Conservation (phyloP, 2,888 invertebrate species). For the Metacarcinus magister region DNA sequence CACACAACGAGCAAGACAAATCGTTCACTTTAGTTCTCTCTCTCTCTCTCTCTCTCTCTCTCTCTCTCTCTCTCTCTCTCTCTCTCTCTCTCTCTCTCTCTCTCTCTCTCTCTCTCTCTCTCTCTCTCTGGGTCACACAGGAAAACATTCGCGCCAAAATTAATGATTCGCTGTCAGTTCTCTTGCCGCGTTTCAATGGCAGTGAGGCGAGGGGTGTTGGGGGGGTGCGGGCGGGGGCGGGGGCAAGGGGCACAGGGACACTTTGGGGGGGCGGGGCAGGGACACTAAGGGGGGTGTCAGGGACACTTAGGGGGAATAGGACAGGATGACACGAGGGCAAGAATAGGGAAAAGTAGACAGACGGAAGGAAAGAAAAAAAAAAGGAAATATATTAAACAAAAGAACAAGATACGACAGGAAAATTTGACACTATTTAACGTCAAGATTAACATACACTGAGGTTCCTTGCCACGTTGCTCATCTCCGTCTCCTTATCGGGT, state of each 20-base stretch:
- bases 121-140: not conserved
- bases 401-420: too few relatives aligned
- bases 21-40: not conserved
- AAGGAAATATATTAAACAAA: too few relatives aligned
- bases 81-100: not conserved
- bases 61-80: constrained; percentile 2
- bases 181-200: not conserved
- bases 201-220: not conserved
- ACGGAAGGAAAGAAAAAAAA: too few relatives aligned
- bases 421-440: too few relatives aligned
- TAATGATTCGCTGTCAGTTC: not conserved
- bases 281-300: not conserved
- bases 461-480: too few relatives aligned
- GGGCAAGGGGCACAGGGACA: not conserved
- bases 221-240: not conserved
- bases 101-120: constrained; percentile 2
- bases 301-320: not conserved
- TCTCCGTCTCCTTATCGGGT: too few relatives aligned
- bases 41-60: not conserved
- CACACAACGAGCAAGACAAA: not conserved
- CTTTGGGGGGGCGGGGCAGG: not conserved
- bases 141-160: not conserved
- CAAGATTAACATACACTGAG: too few relatives aligned
- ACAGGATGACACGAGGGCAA: too few relatives aligned
- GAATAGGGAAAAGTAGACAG: too few relatives aligned